Evolutionary conservation across 2,797 vertebrate species (phyloP).

Genomic region (Simalia tracyae): DNA sequence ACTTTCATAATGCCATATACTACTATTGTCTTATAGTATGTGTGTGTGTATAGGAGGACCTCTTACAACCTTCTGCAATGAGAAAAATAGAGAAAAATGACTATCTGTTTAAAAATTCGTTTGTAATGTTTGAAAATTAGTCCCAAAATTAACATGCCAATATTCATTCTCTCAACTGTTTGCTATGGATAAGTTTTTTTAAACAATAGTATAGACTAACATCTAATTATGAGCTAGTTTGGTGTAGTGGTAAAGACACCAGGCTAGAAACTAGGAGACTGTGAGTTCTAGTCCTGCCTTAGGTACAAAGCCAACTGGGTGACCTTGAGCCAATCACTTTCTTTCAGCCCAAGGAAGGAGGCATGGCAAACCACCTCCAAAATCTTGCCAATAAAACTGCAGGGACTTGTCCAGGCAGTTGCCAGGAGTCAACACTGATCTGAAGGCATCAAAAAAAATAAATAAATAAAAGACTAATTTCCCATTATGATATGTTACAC

Average conservation of each 20-base stretch:
- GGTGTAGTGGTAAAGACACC: background rate
- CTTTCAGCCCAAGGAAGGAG: background rate
- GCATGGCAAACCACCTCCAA: background rate
- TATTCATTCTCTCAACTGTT: background rate
- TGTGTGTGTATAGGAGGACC: no score
- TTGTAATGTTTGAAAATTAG: background rate
- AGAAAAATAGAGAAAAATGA: no score
- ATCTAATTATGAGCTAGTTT: background rate
- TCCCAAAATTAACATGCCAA: no score
- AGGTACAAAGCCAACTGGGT: background rate
- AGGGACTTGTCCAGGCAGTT: background rate
- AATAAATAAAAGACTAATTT: background rate
- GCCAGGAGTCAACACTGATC: background rate
- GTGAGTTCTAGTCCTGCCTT: background rate
- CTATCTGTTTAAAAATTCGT: no score
- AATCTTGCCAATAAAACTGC: background rate
- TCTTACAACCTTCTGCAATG: no score
- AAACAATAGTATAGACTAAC: background rate
- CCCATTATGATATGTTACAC: background rate
- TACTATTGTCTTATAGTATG: background rate
- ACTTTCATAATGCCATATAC: background rate
- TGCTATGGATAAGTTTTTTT: background rate
- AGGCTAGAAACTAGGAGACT: background rate
- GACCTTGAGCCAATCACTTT: background rate
- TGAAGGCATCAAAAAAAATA: background rate